A percentile compares a stretch with the other conserved stretches of the same genome.
phyloP scores from a whole-genome alignment of 2,797 vertebrate species.

The Macroramphosus scolopax region DNA sequence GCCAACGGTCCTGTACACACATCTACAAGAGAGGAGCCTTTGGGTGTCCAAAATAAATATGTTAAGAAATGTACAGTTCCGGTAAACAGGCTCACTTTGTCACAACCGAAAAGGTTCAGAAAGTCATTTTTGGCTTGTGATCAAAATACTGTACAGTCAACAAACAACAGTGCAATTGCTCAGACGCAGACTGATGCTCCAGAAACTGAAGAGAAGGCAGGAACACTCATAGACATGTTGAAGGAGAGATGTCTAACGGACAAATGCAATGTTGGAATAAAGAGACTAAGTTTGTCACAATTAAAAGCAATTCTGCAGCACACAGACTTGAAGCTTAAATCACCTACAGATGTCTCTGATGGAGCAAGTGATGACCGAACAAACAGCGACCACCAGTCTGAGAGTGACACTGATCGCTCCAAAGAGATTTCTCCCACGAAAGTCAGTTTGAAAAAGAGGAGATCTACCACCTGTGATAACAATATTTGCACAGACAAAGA shows the following conservation, averaged over 20 bases:
- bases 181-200: neutral
- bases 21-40: neutral
- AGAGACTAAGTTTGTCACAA: slow-evolving; percentile 19
- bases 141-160: neutral
- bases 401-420: neutral
- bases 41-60: no score
- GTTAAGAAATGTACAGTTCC: slow-evolving; percentile 12
- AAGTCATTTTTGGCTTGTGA: neutral
- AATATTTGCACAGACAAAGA: slow-evolving; percentile 2
- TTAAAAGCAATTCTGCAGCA: slow-evolving; percentile 8
- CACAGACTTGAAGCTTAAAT: neutral
- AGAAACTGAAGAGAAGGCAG: neutral
- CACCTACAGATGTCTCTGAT: neutral
- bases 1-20: neutral
- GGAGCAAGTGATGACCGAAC: slow-evolving; percentile 9
- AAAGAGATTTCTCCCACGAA: neutral
- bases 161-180: neutral
- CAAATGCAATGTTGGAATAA: slow-evolving; percentile 12
- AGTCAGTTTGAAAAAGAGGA: neutral
- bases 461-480: slow-evolving; percentile 2
- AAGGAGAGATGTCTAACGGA: slow-evolving; percentile 28
- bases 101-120: slow-evolving; percentile 1
- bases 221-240: neutral
- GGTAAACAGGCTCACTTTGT: neutral
- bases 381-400: neutral